Evolutionary conservation across 2,888 invertebrate genomes (phyloP).

Genomic region (Ormia ochracea): DNA sequence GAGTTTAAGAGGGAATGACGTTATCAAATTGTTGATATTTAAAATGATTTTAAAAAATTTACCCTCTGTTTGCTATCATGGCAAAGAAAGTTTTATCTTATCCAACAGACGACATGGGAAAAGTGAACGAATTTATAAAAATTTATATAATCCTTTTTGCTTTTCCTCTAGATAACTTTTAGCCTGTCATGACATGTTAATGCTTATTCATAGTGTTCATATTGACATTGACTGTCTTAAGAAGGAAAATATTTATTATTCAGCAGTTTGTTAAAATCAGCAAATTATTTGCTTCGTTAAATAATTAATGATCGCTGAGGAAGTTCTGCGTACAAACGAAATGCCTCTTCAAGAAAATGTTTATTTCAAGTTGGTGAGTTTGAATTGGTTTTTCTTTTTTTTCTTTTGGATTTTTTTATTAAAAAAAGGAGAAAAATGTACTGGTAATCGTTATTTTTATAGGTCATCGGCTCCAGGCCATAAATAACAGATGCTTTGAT

Average conservation of each 20-base stretch:
- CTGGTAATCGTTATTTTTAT: constrained; percentile 58
- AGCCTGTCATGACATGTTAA: constrained; percentile 50
- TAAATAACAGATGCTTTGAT: constrained; percentile 22
- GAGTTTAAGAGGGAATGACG: constrained; percentile 26
- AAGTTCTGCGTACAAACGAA: not conserved
- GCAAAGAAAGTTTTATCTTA: constrained; percentile 13
- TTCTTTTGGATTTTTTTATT: no score
- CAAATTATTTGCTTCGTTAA: constrained; percentile 50
- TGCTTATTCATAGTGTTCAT: constrained; percentile 39
- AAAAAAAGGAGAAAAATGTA: constrained; percentile 36
- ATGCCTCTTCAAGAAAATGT: not conserved
- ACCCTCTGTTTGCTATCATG: not conserved
- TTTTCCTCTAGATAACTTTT: constrained; percentile 6
- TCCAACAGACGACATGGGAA: not conserved
- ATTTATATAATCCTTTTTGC: constrained; percentile 19
- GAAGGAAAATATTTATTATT: constrained; percentile 49
- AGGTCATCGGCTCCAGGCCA: constrained; percentile 49
- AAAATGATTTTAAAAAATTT: constrained; percentile 30
- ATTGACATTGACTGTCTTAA: constrained; percentile 51
- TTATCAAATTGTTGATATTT: constrained; percentile 35
- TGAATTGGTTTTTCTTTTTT: no score
- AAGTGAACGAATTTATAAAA: not conserved
- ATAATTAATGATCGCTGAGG: constrained; percentile 47
- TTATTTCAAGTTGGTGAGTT: not conserved
- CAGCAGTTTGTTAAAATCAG: constrained; percentile 45